A percentile compares a stretch with the other conserved stretches of the same genome.
phyloP scores from a whole-genome alignment of 2,888 invertebrate genomes.

The Lasioglossum leucozonium region DNA sequence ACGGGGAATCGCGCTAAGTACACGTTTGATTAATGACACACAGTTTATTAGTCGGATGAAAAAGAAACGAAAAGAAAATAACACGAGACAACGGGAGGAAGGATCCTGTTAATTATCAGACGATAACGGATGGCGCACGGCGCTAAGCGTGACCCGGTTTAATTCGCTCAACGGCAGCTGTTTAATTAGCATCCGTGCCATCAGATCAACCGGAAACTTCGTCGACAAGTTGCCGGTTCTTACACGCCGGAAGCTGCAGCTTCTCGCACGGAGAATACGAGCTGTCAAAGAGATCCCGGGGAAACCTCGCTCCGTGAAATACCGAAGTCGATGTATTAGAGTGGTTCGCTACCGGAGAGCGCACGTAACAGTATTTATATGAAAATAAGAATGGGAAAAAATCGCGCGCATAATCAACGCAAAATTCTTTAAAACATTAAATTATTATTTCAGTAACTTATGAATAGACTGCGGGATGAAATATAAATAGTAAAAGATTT shows the following conservation, averaged over 20 bases:
- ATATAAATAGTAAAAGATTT: no score
- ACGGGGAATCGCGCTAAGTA: background rate
- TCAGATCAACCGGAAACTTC: slow-evolving; percentile 53
- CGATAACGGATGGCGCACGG: slow-evolving; percentile 47
- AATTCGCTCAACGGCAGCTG: slow-evolving; percentile 57
- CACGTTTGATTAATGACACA: background rate
- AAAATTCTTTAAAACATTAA: background rate
- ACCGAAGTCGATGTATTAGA: background rate
- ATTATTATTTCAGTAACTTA: background rate
- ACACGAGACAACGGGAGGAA: slow-evolving; percentile 30
- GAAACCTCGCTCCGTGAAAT: background rate
- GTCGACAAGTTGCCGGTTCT: slow-evolving; percentile 53
- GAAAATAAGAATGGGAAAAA: background rate
- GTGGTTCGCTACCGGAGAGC: background rate
- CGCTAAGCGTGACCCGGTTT: slow-evolving; percentile 44
- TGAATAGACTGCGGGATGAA: no score
- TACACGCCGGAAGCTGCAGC: slow-evolving; percentile 32
- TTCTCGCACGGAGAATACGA: slow-evolving; percentile 10
- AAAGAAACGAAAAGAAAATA: slow-evolving; percentile 11
- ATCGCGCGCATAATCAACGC: background rate
- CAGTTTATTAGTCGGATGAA: background rate
- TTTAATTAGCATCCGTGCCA: slow-evolving; percentile 50
- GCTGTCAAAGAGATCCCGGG: slow-evolving; percentile 34
- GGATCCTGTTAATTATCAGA: slow-evolving; percentile 50
- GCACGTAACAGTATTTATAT: background rate